phyloP scores from a whole-genome alignment of 2,888 invertebrate species.

The Nomada fabriciana region DNA sequence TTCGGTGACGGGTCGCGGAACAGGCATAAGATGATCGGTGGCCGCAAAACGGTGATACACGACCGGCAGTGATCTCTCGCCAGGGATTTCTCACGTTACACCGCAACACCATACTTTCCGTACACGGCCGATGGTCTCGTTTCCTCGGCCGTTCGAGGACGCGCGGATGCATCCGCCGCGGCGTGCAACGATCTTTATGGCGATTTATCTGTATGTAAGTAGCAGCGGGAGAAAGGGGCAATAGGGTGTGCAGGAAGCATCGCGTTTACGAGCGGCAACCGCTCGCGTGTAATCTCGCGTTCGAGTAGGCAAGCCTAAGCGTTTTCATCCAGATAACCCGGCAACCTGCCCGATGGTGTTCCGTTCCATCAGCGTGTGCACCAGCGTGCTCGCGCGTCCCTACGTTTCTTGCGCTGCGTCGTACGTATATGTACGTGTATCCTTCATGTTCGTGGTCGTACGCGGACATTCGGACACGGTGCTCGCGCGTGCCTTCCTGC shows the following conservation, averaged over 20 bases:
- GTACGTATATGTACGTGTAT: too few species aligned
- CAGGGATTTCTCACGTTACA: conserved; percentile 66
- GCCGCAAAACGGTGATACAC: conserved; percentile 45
- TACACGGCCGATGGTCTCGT: conserved; percentile 55
- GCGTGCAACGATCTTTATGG: conserved; percentile 31
- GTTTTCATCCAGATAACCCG: conserved; percentile 54
- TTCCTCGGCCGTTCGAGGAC: conserved; percentile 54
- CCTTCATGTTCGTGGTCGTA: not conserved
- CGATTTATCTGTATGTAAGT: conserved; percentile 56
- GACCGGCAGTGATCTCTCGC: conserved; percentile 40
- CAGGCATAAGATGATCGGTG: conserved; percentile 54
- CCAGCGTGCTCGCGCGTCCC: not conserved
- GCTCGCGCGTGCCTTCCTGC: conserved; percentile 45
- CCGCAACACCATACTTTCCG: conserved; percentile 51
- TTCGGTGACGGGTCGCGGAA: conserved; percentile 43
- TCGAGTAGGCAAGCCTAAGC: not conserved
- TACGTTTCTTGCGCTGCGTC: not conserved
- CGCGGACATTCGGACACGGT: conserved; percentile 6
- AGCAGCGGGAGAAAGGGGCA: not conserved
- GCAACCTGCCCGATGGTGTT: conserved; percentile 57
- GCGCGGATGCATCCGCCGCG: conserved; percentile 52
- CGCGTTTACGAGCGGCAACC: conserved; percentile 54
- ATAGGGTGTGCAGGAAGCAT: conserved; percentile 28
- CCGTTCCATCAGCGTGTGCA: conserved; percentile 36
- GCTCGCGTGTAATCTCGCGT: not conserved